These are phyloP conservation scores for Galaxea fascicularis DNA, from an alignment of 92 coral and sea anemone genomes.

Conservation along the genomic window DNA sequence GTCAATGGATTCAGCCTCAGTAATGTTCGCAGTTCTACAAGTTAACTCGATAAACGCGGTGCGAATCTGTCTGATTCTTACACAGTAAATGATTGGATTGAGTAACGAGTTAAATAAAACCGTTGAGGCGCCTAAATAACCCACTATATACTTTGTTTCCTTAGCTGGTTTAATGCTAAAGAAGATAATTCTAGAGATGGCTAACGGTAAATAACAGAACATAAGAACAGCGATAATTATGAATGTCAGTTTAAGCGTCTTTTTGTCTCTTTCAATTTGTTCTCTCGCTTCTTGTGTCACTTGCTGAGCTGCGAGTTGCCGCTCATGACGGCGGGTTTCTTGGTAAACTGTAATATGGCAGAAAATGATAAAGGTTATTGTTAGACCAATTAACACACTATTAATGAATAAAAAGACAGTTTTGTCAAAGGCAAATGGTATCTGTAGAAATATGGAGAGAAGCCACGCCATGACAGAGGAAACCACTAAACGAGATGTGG, in stretches of 20 bases:
- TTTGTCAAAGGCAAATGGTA: not conserved
- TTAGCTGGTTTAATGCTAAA: not conserved
- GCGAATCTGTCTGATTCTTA: not conserved
- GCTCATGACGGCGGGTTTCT: constrained; percentile 10
- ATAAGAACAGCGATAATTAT: not conserved
- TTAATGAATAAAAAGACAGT: not conserved
- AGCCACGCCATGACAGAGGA: not conserved
- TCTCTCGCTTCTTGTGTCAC: not conserved
- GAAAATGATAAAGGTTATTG: not conserved
- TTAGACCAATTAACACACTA: not conserved
- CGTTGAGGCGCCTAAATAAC: not conserved
- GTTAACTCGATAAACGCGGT: not conserved
- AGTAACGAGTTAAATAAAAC: not conserved
- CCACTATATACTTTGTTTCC: not conserved
- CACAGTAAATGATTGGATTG: not conserved
- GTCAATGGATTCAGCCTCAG: not conserved
- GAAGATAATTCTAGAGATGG: not conserved
- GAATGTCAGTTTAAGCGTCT: not conserved
- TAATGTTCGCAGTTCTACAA: not conserved
- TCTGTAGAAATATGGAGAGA: not conserved
- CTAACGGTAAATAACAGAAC: not conserved
- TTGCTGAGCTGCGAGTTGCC: constrained; percentile 11
- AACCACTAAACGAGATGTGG: not conserved
- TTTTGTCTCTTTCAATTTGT: not conserved
- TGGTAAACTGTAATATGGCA: not conserved